Evolutionary conservation across 1,140 invertebrate species (phyloP).

Genomic region (Zaprionus camerounensis): DNA sequence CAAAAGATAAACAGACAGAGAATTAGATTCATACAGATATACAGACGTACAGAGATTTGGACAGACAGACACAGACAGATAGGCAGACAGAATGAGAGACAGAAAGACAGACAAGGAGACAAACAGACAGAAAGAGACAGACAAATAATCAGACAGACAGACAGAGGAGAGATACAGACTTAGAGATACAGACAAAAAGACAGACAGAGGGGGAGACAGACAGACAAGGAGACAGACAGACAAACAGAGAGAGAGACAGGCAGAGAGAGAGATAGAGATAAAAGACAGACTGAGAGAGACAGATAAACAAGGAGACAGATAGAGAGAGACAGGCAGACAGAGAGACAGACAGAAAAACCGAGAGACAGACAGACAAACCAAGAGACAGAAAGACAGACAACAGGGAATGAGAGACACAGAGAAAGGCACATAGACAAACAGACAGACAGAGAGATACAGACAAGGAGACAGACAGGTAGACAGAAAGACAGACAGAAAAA

Average conservation of each 20-base stretch:
- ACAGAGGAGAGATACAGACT: not conserved
- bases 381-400: not conserved
- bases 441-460: not conserved
- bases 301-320: not conserved
- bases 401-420: too few species aligned
- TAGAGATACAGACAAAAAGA: too few species aligned
- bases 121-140: not conserved
- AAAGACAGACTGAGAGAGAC: not conserved
- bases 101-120: not conserved
- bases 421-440: not conserved
- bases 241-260: not conserved
- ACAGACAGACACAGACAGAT: not conserved
- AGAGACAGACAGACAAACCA: not conserved
- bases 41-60: not conserved
- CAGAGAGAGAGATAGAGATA: not conserved
- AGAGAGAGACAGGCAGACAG: too few species aligned
- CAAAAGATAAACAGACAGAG: not conserved
- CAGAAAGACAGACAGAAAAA: not conserved
- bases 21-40: not conserved
- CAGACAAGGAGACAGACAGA: not conserved
- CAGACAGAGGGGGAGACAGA: too few species aligned
- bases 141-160: not conserved
- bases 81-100: too few species aligned
- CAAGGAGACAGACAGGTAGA: not conserved
- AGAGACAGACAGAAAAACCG: not conserved